Conservation (phyloP, 2,797 vertebrate species). For the Nasua narica region DNA sequence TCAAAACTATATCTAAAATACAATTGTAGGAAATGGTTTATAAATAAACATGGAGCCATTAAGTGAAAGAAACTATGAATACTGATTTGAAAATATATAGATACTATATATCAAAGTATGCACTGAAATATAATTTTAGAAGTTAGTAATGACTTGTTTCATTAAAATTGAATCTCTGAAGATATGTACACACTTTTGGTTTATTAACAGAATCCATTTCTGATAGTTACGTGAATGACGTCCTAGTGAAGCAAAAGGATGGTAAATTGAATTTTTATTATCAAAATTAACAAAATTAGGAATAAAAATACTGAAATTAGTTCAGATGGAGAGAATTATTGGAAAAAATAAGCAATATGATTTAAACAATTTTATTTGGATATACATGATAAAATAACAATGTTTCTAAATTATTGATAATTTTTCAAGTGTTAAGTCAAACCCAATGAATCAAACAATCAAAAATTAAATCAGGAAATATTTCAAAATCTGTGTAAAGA, state of each 20-base stretch:
- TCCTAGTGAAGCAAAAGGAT: conserved; percentile 9
- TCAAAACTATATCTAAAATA: neutral
- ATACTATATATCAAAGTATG: neutral
- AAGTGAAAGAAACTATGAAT: neutral
- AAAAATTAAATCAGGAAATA: neutral
- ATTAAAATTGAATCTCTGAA: conserved; percentile 9
- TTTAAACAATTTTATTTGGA: neutral
- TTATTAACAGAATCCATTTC: neutral
- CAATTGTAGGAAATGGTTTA: neutral
- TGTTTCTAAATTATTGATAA: neutral
- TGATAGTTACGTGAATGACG: neutral
- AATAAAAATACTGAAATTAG: neutral
- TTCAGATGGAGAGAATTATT: neutral
- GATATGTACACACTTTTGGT: neutral
- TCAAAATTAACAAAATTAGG: neutral
- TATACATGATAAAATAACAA: neutral
- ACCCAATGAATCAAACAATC: neutral
- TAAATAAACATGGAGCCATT: neutral
- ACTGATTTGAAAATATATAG: neutral
- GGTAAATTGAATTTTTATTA: neutral
- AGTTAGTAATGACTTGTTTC: neutral
- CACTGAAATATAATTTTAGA: neutral
- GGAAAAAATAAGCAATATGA: neutral
- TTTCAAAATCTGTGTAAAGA: neutral
- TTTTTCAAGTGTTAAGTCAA: conserved; percentile 30